phyloP scores from a whole-genome alignment of 35 echinoderm and acorn worm species.

The Heliocidaris erythrogramma region DNA sequence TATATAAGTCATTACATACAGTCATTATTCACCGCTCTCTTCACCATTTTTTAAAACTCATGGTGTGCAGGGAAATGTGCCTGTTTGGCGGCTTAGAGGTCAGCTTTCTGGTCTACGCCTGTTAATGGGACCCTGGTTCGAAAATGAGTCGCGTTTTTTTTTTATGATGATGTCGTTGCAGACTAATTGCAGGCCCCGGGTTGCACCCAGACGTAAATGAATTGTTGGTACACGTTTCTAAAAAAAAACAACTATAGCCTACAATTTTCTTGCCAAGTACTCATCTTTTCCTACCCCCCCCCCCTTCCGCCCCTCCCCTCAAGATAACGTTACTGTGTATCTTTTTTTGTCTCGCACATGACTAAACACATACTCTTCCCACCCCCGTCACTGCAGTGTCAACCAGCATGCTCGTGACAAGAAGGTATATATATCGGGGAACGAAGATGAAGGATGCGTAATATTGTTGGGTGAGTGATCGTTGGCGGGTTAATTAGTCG shows the following conservation, averaged over 20 bases:
- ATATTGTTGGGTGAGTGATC: not conserved
- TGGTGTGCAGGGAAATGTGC: too few species aligned
- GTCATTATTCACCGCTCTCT: not conserved
- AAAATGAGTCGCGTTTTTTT: too few species aligned
- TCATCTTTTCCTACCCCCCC: not conserved
- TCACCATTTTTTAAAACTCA: not conserved
- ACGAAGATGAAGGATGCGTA: not conserved
- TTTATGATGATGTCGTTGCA: too few species aligned
- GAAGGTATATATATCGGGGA: not conserved
- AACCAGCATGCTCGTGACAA: not conserved
- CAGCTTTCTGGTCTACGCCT: too few species aligned
- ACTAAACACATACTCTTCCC: not conserved
- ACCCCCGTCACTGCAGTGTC: not conserved
- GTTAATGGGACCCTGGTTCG: too few species aligned
- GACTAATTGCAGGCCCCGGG: too few species aligned
- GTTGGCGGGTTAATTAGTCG: constrained; percentile 33
- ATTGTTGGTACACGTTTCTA: too few species aligned
- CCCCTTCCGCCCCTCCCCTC: not conserved
- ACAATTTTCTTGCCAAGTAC: not conserved
- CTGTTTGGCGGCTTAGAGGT: too few species aligned
- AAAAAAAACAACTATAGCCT: too few species aligned
- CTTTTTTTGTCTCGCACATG: not conserved
- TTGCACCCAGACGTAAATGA: too few species aligned
- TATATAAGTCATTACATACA: not conserved
- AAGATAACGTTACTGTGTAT: not conserved